Base-by-base conservation (phyloP, 2,797 vertebrate genomes). In the Crocidura indochinensis region DNA sequence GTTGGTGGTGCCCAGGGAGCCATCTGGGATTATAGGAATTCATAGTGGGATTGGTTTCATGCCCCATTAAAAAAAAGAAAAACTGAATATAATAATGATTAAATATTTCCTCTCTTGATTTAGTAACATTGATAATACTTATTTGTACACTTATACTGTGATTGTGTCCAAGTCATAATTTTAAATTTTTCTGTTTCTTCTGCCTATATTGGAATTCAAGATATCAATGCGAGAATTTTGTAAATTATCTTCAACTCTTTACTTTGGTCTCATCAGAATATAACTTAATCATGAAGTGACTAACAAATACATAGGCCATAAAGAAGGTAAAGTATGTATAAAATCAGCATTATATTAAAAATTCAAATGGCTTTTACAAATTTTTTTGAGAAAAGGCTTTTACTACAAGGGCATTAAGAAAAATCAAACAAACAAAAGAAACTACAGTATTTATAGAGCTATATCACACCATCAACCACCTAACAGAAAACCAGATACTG, bases 231-330 rank as follows among this genome's bases (percentile, higher is more conserved):
- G 75, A 74, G 47, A 88, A 71, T 62, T 51, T 56, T 31, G 14
- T 88, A 90, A 79, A 72, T 51, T 29, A 1, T 22, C 26, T 22
- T 74, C 3, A 92, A 90, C 38, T 72, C 73, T n/a, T 79, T 9
- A 47, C n/a, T 60, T 84, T 56, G 3, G 56, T 60, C 19, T 53
- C 22, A 60, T 10, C 22, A 6, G 17, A 29, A 38, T 15, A 0
- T 14, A 64, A 27, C 5, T 4, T 15, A 31, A 29, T 31, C 7
- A 78, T 2, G 1, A 62, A 73, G 22, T n/a, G 29, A 19, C 8
- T 68, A 29, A 90, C n/a, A 62, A 78, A 86, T 10, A 0, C 3
- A 29, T 20, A 71, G 14, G 9, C 51, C 3, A 62, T 26, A 81
- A 62, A 90, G 1, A 68, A 80, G 47, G 1, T 1, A 14, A 60